These are phyloP conservation scores for Peucedramus taeniatus DNA, from an alignment of 2,113 vertebrate species.

Conservation along the genomic window DNA sequence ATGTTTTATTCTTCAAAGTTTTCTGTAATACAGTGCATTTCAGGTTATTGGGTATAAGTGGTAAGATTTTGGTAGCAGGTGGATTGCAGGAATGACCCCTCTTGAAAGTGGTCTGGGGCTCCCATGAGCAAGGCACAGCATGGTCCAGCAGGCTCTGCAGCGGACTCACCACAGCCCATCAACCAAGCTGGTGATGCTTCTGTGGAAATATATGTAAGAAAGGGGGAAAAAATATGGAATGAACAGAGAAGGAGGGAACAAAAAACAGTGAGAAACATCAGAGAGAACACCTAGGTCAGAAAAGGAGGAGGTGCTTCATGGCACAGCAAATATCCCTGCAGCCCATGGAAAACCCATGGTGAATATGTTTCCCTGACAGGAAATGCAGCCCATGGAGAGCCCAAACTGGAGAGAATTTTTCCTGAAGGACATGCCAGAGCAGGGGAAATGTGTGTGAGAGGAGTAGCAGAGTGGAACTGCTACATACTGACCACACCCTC, in stretches of 20 bases:
- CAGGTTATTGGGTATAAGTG: not conserved
- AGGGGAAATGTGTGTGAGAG: not conserved
- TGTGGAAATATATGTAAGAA: not conserved
- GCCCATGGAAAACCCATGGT: not conserved
- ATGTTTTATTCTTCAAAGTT: not conserved
- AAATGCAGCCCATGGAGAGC: not conserved
- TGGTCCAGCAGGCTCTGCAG: not conserved
- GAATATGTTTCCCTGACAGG: not conserved
- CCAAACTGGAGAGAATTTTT: not conserved
- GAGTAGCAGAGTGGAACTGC: not conserved
- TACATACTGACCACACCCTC: not conserved
- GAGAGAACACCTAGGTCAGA: not conserved
- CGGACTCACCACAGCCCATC: not conserved
- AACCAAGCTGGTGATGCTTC: not conserved
- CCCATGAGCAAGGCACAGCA: not conserved
- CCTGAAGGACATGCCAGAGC: not conserved
- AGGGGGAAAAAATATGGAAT: not conserved
- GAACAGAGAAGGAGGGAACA: not conserved
- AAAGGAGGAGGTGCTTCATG: not conserved
- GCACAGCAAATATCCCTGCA: not conserved
- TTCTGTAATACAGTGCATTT: not conserved
- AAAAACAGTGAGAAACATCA: not conserved
- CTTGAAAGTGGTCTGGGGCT: not conserved
- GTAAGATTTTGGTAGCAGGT: not conserved
- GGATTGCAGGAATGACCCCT: not conserved